A percentile compares a stretch with the other conserved stretches of the same genome.
phyloP scores from a whole-genome alignment of 2,888 invertebrate genomes.

The Aricia artaxerxes region DNA sequence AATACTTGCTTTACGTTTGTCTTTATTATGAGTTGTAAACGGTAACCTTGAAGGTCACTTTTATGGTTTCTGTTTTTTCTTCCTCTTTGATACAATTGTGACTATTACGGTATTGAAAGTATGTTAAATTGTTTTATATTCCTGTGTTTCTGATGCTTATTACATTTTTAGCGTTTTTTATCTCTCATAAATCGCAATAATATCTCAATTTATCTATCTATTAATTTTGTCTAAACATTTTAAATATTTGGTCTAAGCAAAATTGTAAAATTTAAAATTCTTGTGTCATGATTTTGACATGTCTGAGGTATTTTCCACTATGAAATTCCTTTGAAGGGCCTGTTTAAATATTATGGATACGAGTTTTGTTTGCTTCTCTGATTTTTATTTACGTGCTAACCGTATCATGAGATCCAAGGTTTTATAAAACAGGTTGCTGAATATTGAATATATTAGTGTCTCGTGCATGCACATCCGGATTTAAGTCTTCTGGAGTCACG shows the following conservation, averaged over 20 bases:
- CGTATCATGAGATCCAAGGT: not conserved
- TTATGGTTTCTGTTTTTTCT: constrained; percentile 4
- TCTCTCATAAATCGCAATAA: not conserved
- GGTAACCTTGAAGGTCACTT: constrained; percentile 28
- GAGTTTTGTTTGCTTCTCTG: not conserved
- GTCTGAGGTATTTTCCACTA: not conserved
- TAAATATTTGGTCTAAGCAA: too few relatives aligned
- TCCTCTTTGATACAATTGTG: not conserved
- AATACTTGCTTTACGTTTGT: constrained; percentile 46
- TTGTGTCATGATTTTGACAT: not conserved
- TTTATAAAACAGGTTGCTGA: not conserved
- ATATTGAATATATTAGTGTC: constrained; percentile 21
- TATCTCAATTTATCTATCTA: too few relatives aligned
- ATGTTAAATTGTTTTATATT: not conserved
- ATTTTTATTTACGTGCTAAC: constrained; percentile 8
- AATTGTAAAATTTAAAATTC: not conserved
- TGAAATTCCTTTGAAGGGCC: not conserved
- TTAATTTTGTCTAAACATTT: too few relatives aligned
- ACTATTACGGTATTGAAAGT: not conserved
- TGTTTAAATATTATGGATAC: not conserved
- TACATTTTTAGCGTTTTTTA: not conserved
- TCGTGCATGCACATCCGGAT: constrained; percentile 16
- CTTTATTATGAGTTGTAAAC: constrained; percentile 30
- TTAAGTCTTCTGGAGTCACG: constrained; percentile 19
- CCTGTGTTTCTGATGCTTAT: not conserved